phyloP scores from a whole-genome alignment of 2,888 invertebrate species.

The Parnassius apollo region DNA sequence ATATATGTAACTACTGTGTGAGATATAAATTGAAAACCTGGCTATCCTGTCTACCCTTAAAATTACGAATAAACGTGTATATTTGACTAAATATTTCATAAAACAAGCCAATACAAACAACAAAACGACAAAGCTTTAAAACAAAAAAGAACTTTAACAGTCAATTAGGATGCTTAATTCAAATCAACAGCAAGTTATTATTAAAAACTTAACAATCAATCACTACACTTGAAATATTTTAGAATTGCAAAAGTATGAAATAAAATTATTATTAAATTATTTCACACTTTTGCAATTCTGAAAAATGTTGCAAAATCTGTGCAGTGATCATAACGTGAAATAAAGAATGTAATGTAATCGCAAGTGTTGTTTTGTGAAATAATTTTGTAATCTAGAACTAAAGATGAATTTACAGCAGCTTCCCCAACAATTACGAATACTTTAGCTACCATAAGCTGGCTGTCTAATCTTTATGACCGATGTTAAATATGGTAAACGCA shows the following conservation, averaged over 20 bases:
- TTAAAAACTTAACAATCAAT: constrained; percentile 72
- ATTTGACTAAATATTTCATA: constrained; percentile 70
- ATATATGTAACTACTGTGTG: constrained; percentile 67
- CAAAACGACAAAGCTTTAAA: constrained; percentile 63
- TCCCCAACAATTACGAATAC: too few relatives aligned
- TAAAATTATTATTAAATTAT: too few relatives aligned
- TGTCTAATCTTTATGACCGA: not conserved
- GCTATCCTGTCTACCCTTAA: constrained; percentile 79
- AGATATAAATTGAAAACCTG: constrained; percentile 78
- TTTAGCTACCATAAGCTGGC: too few relatives aligned
- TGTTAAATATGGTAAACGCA: not conserved
- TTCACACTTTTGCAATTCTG: not conserved
- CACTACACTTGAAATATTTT: constrained; percentile 25
- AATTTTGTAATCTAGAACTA: constrained; percentile 7
- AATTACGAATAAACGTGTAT: constrained; percentile 73
- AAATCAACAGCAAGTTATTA: constrained; percentile 75
- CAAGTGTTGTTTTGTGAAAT: constrained; percentile 45
- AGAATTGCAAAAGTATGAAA: constrained; percentile 26
- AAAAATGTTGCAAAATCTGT: constrained; percentile 30
- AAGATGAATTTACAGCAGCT: constrained; percentile 4
- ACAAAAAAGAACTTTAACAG: constrained; percentile 61
- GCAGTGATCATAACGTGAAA: constrained; percentile 48
- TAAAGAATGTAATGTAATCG: constrained; percentile 79
- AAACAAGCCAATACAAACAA: constrained; percentile 63
- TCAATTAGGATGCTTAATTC: constrained; percentile 75